Conservation (phyloP, 2,888 invertebrate genomes). For the Chouioia cunea region DNA sequence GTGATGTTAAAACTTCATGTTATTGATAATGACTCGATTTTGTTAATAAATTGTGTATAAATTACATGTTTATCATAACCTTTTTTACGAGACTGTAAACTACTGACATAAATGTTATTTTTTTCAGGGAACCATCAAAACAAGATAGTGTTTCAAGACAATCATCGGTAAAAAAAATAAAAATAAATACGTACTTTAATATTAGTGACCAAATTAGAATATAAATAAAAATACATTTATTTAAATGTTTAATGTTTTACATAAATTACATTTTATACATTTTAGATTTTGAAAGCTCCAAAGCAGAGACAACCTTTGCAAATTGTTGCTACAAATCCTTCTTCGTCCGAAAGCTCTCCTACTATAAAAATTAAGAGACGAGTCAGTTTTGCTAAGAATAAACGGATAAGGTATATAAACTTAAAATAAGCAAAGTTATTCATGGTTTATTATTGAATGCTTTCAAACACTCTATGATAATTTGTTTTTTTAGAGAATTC, state of each 20-base stretch:
- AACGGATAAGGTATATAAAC: slow-evolving; percentile 60
- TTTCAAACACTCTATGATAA: slow-evolving; percentile 8
- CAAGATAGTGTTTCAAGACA: slow-evolving; percentile 53
- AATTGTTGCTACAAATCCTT: slow-evolving; percentile 52
- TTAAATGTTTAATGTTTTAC: background rate
- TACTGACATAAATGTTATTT: slow-evolving; percentile 10
- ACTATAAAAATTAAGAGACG: slow-evolving; percentile 57
- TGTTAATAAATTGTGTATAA: background rate
- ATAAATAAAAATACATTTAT: too few species aligned
- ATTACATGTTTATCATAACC: background rate
- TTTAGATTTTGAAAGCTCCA: slow-evolving; percentile 60
- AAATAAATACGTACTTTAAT: too few species aligned
- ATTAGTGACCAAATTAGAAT: too few species aligned
- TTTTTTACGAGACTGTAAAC: slow-evolving; percentile 1
- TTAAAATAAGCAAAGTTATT: background rate
- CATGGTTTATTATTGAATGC: background rate
- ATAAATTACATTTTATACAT: background rate
- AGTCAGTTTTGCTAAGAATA: slow-evolving; percentile 64
- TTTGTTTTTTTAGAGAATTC: slow-evolving; percentile 60
- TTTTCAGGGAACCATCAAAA: slow-evolving; percentile 42
- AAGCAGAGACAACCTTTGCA: slow-evolving; percentile 57
- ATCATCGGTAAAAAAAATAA: slow-evolving; percentile 56
- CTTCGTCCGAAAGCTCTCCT: slow-evolving; percentile 54
- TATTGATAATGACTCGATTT: background rate
- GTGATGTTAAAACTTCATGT: background rate